A percentile compares a stretch with the other conserved stretches of the same genome.
Evolutionary conservation across 2,797 vertebrate species (phyloP).

Genomic region (Megaceryle alcyon): DNA sequence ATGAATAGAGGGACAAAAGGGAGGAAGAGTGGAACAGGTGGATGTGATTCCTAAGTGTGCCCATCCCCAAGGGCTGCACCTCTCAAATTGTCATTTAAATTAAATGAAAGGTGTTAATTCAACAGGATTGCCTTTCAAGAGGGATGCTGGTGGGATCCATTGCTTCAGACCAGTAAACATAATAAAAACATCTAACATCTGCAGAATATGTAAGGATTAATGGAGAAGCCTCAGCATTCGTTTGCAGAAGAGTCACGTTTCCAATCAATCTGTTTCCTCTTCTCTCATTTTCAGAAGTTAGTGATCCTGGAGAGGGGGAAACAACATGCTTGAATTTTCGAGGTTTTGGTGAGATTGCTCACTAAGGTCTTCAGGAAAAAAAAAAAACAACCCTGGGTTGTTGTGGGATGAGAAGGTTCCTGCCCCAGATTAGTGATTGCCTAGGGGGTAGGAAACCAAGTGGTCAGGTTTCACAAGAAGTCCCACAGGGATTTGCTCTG

Average conservation of each 20-base stretch:
- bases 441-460: neutral
- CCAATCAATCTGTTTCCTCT: neutral
- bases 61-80: neutral
- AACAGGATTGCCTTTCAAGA: neutral
- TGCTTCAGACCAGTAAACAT: neutral
- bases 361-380: neutral
- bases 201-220: neutral
- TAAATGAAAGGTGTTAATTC: neutral
- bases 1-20: neutral
- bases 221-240: neutral
- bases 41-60: neutral
- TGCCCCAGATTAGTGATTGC: neutral
- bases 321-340: neutral
- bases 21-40: neutral
- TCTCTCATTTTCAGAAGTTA: neutral
- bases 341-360: neutral
- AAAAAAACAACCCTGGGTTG: neutral
- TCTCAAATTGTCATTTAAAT: neutral
- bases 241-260: neutral
- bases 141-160: neutral
- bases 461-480: neutral
- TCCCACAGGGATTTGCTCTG: neutral
- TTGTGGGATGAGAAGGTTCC: rapidly evolving
- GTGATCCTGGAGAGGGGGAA: neutral
- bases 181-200: neutral